These are phyloP conservation scores for Saguinus imperator DNA, from an alignment of 2,113 vertebrate genomes.

Conservation along the genomic window DNA sequence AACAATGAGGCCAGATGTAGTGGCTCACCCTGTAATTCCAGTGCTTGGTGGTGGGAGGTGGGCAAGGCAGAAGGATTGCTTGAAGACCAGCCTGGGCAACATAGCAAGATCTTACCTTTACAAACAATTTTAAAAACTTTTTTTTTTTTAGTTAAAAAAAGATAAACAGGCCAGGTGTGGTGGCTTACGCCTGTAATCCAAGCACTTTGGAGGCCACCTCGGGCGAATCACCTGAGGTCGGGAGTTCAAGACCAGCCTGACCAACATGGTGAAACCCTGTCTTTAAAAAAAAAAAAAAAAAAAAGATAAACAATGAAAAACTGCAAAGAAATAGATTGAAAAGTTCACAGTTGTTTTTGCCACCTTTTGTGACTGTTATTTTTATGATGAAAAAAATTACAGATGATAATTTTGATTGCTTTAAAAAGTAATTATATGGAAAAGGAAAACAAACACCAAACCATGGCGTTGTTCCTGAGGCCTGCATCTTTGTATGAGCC, in stretches of 20 bases:
- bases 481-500: neutral
- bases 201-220: too few species aligned
- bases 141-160: too few species aligned
- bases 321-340: neutral
- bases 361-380: neutral
- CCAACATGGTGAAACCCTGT: too few species aligned
- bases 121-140: neutral
- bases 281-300: too few species aligned
- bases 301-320: neutral
- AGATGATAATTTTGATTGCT: neutral
- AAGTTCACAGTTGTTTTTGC: neutral
- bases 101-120: too few species aligned
- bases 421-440: neutral
- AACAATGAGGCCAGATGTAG: neutral
- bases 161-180: neutral
- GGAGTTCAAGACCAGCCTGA: too few species aligned
- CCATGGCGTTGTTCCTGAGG: neutral
- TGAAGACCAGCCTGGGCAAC: too few species aligned
- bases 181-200: too few species aligned
- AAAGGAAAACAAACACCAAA: neutral
- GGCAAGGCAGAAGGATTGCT: too few species aligned
- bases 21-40: too few species aligned
- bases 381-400: neutral
- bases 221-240: too few species aligned
- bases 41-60: too few species aligned